A percentile compares a stretch with the other conserved stretches of the same genome.
phyloP scores from a whole-genome alignment of 2,888 invertebrate genomes.

The Dolichomitus sp. region DNA sequence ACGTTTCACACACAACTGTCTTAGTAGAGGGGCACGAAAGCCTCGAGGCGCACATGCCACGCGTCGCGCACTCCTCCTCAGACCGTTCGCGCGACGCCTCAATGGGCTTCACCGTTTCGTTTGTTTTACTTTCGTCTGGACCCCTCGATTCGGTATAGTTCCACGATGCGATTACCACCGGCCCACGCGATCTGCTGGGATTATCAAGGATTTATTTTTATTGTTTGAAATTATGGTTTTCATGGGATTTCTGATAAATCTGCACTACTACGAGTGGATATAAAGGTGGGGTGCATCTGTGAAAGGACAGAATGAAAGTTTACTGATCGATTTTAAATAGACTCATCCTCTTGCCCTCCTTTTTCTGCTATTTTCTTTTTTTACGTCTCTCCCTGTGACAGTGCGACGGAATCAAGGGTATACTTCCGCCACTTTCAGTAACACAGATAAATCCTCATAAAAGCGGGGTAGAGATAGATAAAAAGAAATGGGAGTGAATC shows the following conservation, averaged over 20 bases:
- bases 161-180: slow-evolving; percentile 42
- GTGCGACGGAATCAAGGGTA: slow-evolving; percentile 24
- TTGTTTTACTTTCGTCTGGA: slow-evolving; percentile 57
- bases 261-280: background rate
- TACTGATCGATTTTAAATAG: background rate
- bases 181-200: slow-evolving; percentile 43
- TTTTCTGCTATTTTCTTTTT: slow-evolving; percentile 25
- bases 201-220: slow-evolving; percentile 73
- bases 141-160: slow-evolving; percentile 43
- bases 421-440: slow-evolving; percentile 7
- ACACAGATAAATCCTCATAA: slow-evolving; percentile 50
- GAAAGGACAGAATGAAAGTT: slow-evolving; percentile 21
- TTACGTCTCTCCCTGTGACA: background rate
- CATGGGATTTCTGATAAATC: slow-evolving; percentile 3
- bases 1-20: slow-evolving; percentile 53
- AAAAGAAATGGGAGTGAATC: slow-evolving; percentile 63
- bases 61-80: slow-evolving; percentile 18
- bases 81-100: slow-evolving; percentile 33
- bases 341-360: slow-evolving; percentile 44
- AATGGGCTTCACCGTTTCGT: slow-evolving; percentile 28
- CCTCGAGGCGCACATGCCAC: slow-evolving; percentile 25
- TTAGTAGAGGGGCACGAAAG: slow-evolving; percentile 16
- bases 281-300: slow-evolving; percentile 11
- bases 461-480: slow-evolving; percentile 52
- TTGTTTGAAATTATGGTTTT: slow-evolving; percentile 53